Conservation (phyloP, 2,113 vertebrate genomes). For the Paramisgurnus dabryanus region DNA sequence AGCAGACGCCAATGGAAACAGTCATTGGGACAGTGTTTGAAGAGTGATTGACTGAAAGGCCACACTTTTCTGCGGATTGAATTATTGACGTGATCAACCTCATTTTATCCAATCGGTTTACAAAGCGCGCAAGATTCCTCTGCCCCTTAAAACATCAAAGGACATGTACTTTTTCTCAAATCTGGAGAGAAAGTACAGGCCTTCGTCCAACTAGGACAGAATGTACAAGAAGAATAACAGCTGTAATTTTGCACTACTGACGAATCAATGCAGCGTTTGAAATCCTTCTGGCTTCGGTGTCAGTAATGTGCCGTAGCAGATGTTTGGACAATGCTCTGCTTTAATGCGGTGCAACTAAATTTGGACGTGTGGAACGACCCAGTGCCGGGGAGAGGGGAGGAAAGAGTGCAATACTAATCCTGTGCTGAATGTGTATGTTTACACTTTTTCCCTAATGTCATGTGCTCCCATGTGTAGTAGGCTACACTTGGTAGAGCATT, state of each 20-base stretch:
- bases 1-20: constrained; percentile 6
- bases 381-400: neutral
- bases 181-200: constrained; percentile 14
- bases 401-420: constrained; percentile 14
- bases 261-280: constrained; percentile 35
- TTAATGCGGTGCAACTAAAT: neutral
- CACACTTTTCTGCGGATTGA: neutral
- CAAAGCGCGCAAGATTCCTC: neutral
- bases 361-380: neutral
- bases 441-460: constrained; percentile 11
- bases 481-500: neutral
- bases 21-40: constrained; percentile 27
- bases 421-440: constrained; percentile 20
- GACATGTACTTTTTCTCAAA: constrained; percentile 30
- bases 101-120: neutral
- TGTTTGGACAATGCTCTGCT: neutral
- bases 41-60: constrained; percentile 10
- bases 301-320: neutral
- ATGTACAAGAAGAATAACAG: constrained; percentile 38
- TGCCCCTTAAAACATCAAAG: constrained; percentile 7
- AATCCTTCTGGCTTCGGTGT: constrained; percentile 3
- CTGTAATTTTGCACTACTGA: constrained; percentile 40
- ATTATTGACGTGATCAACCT: neutral
- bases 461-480: constrained; percentile 26
- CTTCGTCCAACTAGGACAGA: constrained; percentile 41